These are phyloP conservation scores for Plestiodon gilberti DNA, from an alignment of 2,113 vertebrate species.

Conservation along the genomic window DNA sequence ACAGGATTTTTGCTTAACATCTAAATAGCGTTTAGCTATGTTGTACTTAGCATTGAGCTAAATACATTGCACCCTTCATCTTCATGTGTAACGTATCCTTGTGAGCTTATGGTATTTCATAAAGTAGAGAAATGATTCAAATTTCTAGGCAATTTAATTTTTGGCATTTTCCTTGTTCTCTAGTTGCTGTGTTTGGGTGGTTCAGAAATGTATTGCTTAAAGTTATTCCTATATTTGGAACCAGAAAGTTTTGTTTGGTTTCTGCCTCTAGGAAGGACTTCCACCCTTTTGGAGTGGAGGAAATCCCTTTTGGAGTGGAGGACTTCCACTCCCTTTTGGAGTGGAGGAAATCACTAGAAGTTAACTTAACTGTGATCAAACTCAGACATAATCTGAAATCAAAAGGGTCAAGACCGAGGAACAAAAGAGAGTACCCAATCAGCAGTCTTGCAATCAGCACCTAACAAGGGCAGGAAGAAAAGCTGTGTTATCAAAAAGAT, in stretches of 20 bases:
- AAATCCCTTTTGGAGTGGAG: too few species aligned
- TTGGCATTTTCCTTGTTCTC: not conserved
- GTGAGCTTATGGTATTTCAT: too few species aligned
- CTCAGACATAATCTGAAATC: not conserved
- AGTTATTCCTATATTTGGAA: not conserved
- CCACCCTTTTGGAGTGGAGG: too few species aligned
- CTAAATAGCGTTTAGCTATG: too few species aligned
- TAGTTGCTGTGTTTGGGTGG: not conserved
- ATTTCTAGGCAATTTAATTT: not conserved
- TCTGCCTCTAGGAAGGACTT: not conserved
- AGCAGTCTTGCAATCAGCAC: not conserved
- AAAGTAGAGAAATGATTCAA: not conserved
- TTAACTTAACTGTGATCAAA: not conserved
- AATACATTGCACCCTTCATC: too few species aligned
- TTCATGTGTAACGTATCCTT: too few species aligned
- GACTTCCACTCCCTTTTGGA: too few species aligned
- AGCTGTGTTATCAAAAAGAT: not conserved
- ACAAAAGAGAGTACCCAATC: too few species aligned
- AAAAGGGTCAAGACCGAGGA: not conserved
- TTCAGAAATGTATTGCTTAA: not conserved
- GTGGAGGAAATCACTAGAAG: not conserved
- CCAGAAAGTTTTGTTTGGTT: not conserved
- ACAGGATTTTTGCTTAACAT: not conserved
- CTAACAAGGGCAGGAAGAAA: not conserved
- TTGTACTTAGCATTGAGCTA: too few species aligned